Conservation (phyloP, 2,113 vertebrate genomes). For the Pelobates fuscus region DNA sequence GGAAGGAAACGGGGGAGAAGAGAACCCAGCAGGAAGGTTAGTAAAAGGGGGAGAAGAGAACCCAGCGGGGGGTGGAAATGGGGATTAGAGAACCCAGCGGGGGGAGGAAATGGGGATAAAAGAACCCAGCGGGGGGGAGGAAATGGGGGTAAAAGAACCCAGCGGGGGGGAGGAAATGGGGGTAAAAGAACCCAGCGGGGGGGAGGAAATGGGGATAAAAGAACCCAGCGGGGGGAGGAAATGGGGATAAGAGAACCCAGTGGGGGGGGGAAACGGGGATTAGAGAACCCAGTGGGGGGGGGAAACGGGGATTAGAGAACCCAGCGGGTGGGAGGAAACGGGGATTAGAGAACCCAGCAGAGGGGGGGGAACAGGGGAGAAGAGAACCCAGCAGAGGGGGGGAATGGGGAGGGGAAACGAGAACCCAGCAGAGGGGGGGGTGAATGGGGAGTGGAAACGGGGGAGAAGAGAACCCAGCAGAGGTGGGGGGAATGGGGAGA, state of each 20-base stretch:
- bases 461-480: background rate
- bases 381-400: too few relatives aligned
- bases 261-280: slow-evolving; percentile 49
- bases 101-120: slow-evolving; percentile 15
- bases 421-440: background rate
- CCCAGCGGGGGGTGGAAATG: slow-evolving; percentile 3
- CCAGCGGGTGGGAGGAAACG: background rate
- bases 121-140: slow-evolving; percentile 21
- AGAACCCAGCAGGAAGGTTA: too few relatives aligned
- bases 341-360: background rate
- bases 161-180: slow-evolving; percentile 49
- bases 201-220: background rate
- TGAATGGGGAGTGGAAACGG: too few relatives aligned
- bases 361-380: background rate
- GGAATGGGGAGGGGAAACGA: background rate
- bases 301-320: slow-evolving; percentile 52
- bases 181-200: slow-evolving; percentile 46
- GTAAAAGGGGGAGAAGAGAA: background rate
- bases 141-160: slow-evolving; percentile 55
- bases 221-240: slow-evolving; percentile 52
- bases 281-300: slow-evolving; percentile 56
- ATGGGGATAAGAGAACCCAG: background rate
- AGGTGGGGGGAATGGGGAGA: background rate
- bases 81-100: slow-evolving; percentile 47
- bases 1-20: too few relatives aligned